Base-by-base conservation (phyloP, 2,888 invertebrate genomes). In the Proisotoma minuta region DNA sequence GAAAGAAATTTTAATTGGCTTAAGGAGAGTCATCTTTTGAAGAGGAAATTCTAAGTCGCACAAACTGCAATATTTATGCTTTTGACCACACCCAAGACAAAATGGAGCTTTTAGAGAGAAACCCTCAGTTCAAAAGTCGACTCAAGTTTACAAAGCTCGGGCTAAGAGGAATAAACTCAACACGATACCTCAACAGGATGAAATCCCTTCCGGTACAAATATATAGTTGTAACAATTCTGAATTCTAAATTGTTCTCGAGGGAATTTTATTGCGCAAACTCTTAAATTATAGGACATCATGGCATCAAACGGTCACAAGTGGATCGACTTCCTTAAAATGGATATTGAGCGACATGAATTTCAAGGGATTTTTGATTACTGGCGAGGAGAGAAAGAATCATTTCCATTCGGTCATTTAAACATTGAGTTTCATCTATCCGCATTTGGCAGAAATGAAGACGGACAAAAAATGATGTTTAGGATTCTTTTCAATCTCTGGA, bases 281-380 rank as follows among this genome's bases (percentile, higher is more conserved):
- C 34, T 34, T 10, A 8, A 34, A 10, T 34, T 10, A 34, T 34
- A 10, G 34, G 34, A 10, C 15, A 10, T 34, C 43, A 18, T 43
- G 43, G 18, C 20, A 18, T n/a, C 49, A 40, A 60, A 64, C 58
- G 64, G 64, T 34, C 64, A 64, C 22, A 39, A 57, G 1, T 58
- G 58, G 60, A 47, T 62, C n/a, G 60, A 66, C 59, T 51, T 62
- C 15, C 43, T 69, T 20, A 65, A 65, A 56, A 62, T 62, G 53
- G 65, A 66, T 34, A 61, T 69, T 56, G 65, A 65, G 39, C 60
- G 62, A 18, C 59, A 56, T n/a, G 65, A 66, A 22, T 59, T 63
- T 22, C 47, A 26, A 8, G 8, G 34, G 12, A 10, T 8, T 34
- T 34, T 34, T 34, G 34, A 34, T 12, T 12, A 34, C 12, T 34